These are phyloP conservation scores for Lordiphosa clarofinis DNA, from an alignment of 1,140 invertebrate species.

Conservation along the genomic window DNA sequence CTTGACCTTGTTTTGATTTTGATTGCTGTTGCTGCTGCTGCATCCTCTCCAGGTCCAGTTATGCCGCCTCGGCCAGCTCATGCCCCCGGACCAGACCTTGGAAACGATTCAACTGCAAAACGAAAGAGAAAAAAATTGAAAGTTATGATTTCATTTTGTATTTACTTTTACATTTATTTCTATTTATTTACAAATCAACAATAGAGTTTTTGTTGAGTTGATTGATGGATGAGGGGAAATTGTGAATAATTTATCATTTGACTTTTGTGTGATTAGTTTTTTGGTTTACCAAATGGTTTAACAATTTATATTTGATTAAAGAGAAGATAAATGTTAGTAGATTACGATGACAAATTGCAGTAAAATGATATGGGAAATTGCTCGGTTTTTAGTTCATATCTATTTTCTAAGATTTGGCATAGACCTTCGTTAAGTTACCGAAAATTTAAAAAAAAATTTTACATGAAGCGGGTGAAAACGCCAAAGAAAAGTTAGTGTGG, in stretches of 20 bases:
- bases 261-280: background rate
- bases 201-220: background rate
- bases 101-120: conserved; percentile 16
- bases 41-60: conserved; percentile 55
- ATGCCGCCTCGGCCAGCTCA: conserved; percentile 34
- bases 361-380: no score
- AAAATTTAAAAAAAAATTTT: no score
- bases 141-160: conserved; percentile 8
- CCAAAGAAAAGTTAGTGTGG: no score
- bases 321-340: no score
- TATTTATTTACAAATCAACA: background rate
- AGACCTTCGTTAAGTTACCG: no score
- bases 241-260: conserved; percentile 8
- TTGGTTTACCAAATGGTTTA: no score
- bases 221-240: conserved; percentile 7
- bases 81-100: conserved; percentile 42
- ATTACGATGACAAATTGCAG: no score
- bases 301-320: no score
- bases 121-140: conserved; percentile 1
- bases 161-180: background rate
- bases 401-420: no score
- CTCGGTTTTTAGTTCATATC: no score
- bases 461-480: no score
- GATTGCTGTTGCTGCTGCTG: conserved; percentile 22
- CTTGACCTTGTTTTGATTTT: conserved; percentile 45